Conservation (phyloP, 2,113 vertebrate species). For the Cyprinodon variegatus region DNA sequence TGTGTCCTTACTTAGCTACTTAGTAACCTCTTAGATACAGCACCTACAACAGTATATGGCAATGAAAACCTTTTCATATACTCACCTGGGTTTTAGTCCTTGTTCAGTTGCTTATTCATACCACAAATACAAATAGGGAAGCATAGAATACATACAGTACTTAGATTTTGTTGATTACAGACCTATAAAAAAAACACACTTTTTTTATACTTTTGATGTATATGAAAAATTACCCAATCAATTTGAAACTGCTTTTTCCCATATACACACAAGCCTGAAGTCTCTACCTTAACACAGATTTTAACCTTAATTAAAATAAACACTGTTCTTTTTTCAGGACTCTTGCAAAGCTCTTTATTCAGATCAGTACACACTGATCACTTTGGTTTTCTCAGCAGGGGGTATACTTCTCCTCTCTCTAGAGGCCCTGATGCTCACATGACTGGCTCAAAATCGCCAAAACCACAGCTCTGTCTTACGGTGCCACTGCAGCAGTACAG, state of each 20-base stretch:
- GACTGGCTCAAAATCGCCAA: constrained; percentile 47
- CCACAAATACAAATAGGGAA: constrained; percentile 7
- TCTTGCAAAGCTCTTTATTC: neutral
- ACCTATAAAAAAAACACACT: neutral
- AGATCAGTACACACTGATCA: constrained; percentile 8
- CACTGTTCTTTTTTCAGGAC: neutral
- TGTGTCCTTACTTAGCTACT: neutral
- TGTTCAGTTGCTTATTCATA: neutral
- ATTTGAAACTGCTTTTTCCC: neutral
- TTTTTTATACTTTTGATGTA: neutral
- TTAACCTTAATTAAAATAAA: constrained; percentile 8
- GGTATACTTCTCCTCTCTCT: neutral
- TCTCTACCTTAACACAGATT: neutral
- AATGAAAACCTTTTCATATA: neutral
- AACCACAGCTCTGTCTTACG: constrained; percentile 21
- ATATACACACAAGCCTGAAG: constrained; percentile 2
- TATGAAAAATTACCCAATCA: neutral
- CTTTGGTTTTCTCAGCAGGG: constrained; percentile 32
- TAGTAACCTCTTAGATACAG: neutral
- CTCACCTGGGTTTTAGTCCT: neutral
- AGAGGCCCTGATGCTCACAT: constrained; percentile 13
- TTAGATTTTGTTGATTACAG: neutral
- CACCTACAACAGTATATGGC: neutral
- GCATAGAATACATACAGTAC: neutral
- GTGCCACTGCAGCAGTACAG: constrained; percentile 16